Evolutionary conservation across 2,888 invertebrate species (phyloP).

Genomic region (Synergus gifuensis): DNA sequence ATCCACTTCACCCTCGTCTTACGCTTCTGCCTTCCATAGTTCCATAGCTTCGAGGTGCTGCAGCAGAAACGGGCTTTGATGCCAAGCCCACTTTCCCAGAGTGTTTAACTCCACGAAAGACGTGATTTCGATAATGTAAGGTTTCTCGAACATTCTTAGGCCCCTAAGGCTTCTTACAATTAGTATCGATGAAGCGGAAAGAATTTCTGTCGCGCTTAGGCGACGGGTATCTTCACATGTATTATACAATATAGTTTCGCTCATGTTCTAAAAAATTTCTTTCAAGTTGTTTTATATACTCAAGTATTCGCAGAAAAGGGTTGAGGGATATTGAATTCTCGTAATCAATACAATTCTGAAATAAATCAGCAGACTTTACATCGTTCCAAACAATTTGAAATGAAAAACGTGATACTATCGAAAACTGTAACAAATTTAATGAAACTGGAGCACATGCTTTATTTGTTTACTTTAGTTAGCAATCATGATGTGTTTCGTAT

Average conservation of each 20-base stretch:
- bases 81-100: constrained; percentile 36
- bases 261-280: not conserved
- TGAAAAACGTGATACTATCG: too few species aligned
- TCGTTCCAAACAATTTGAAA: too few species aligned
- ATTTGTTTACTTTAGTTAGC: too few species aligned
- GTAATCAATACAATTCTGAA: too few species aligned
- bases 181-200: constrained; percentile 27
- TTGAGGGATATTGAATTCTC: too few species aligned
- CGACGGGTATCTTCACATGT: not conserved
- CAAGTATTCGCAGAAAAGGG: too few species aligned
- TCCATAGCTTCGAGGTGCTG: constrained; percentile 49
- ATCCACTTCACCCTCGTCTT: constrained; percentile 59
- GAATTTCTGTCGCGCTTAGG: constrained; percentile 1
- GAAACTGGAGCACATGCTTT: too few species aligned
- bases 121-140: constrained; percentile 32
- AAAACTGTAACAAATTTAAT: too few species aligned
- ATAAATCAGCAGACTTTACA: too few species aligned
- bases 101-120: constrained; percentile 40
- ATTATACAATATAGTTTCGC: not conserved
- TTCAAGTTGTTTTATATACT: too few species aligned
- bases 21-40: constrained; percentile 49
- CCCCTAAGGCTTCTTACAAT: constrained; percentile 23
- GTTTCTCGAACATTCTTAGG: constrained; percentile 34
- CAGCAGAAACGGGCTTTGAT: constrained; percentile 77
- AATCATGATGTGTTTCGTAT: too few species aligned